Evolutionary conservation across 2,797 vertebrate species (phyloP).

Genomic region (Galago senegalensis): DNA sequence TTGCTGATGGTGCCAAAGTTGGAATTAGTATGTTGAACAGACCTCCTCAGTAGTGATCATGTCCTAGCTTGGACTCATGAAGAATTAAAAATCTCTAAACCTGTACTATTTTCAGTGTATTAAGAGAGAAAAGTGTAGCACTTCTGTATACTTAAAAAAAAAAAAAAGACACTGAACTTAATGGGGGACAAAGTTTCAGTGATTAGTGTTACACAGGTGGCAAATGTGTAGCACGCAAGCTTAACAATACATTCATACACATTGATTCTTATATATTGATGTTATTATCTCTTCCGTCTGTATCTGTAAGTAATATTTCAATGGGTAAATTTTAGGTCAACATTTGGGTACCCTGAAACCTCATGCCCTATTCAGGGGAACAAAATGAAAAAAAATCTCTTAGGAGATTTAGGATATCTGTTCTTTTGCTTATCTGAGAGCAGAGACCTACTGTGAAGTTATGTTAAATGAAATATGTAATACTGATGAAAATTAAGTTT

Average conservation of each 20-base stretch:
- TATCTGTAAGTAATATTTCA: background rate
- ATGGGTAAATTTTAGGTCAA: background rate
- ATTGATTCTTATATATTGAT: background rate
- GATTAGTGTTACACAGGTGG: background rate
- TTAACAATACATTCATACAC: background rate
- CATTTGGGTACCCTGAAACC: background rate
- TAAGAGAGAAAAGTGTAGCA: slow-evolving; percentile 36
- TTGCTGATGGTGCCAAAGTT: slow-evolving; percentile 95
- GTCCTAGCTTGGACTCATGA: slow-evolving; percentile 54
- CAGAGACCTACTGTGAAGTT: slow-evolving; percentile 52
- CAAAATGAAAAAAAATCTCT: background rate
- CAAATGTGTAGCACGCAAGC: no score
- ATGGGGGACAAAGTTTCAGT: background rate
- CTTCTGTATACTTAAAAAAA: slow-evolving; percentile 13
- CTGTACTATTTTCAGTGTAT: slow-evolving; percentile 54
- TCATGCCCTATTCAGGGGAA: background rate
- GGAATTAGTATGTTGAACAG: slow-evolving; percentile 92
- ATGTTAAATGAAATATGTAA: slow-evolving; percentile 19
- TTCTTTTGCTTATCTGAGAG: slow-evolving; percentile 35
- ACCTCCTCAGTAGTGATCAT: slow-evolving; percentile 90
- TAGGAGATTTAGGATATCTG: background rate
- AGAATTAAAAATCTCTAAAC: slow-evolving; percentile 46
- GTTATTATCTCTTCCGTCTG: background rate
- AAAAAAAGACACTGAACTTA: background rate
- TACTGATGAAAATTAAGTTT: slow-evolving; percentile 75